Conservation (phyloP, 2,888 invertebrate genomes). For the Diogma glabrata region DNA sequence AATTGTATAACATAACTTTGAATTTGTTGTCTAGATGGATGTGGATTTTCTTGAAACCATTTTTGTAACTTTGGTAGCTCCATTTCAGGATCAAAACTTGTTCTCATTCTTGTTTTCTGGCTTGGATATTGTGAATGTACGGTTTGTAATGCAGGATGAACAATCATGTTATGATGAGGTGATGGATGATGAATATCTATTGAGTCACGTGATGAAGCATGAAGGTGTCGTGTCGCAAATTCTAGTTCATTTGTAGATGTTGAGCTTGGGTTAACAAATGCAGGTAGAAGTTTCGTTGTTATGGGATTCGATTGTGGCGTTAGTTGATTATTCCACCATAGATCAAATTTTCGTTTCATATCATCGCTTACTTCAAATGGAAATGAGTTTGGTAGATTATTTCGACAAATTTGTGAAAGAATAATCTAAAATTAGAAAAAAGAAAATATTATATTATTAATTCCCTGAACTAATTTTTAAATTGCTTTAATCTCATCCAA, state of each 20-base stretch:
- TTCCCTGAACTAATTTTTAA: no score
- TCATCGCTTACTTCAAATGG: conserved; percentile 73
- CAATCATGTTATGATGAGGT: conserved; percentile 29
- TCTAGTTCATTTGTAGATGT: conserved; percentile 26
- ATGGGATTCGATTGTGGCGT: conserved; percentile 45
- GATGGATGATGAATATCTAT: conserved; percentile 23
- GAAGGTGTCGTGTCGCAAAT: conserved; percentile 29
- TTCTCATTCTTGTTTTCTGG: conserved; percentile 89
- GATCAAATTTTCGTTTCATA: conserved; percentile 76
- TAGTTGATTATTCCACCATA: conserved; percentile 76
- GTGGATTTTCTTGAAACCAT: conserved; percentile 96
- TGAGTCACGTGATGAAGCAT: conserved; percentile 27
- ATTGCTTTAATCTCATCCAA: no score
- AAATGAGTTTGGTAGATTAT: conserved; percentile 53
- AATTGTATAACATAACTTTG: conserved; percentile 90
- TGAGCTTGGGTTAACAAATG: conserved; percentile 31
- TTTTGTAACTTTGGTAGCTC: conserved; percentile 91
- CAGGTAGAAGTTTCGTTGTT: conserved; percentile 39
- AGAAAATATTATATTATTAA: no score
- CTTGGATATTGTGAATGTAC: conserved; percentile 66
- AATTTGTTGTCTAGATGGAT: conserved; percentile 93
- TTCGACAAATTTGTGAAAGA: conserved; percentile 72
- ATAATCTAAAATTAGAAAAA: conserved; percentile 47
- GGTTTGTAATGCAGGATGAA: conserved; percentile 65
- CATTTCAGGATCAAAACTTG: conserved; percentile 92